phyloP scores from a whole-genome alignment of 1,140 invertebrate genomes.

The Plodia interpunctella region DNA sequence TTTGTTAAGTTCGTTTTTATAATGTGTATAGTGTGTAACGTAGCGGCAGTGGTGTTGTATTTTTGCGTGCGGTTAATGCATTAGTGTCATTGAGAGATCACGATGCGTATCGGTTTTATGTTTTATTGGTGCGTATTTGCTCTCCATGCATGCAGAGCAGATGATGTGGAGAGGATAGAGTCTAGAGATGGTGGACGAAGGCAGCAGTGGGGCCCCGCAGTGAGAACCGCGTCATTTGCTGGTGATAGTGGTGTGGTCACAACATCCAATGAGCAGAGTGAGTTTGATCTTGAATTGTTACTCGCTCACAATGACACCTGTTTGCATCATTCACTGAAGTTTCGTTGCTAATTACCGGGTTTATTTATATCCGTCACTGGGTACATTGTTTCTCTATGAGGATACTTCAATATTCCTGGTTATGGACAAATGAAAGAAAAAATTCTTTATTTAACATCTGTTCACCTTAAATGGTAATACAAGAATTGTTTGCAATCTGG shows the following conservation, averaged over 20 bases:
- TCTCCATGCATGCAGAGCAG: conserved; percentile 66
- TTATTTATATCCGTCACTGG: conserved; percentile 16
- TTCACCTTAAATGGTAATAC: conserved; percentile 33
- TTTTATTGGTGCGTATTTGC: conserved; percentile 73
- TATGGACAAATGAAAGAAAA: conserved; percentile 34
- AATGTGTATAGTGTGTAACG: conserved; percentile 62
- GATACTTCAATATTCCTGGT: not conserved
- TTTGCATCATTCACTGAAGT: conserved; percentile 42
- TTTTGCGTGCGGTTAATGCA: conserved; percentile 47
- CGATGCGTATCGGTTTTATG: conserved; percentile 73
- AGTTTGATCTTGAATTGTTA: conserved; percentile 44
- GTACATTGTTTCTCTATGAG: not conserved
- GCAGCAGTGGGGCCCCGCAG: conserved; percentile 56
- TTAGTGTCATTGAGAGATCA: conserved; percentile 67
- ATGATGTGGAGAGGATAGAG: conserved; percentile 68
- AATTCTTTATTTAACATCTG: conserved; percentile 18
- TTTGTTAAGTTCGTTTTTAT: conserved; percentile 41
- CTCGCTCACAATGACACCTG: conserved; percentile 46
- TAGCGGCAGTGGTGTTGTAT: conserved; percentile 46
- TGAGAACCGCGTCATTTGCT: conserved; percentile 50
- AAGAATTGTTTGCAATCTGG: conserved; percentile 16
- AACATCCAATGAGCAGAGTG: conserved; percentile 67
- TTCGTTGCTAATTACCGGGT: conserved; percentile 12
- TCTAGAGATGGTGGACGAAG: conserved; percentile 53
- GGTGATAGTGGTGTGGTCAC: conserved; percentile 47